Evolutionary conservation across 1,140 invertebrate genomes (phyloP).

Genomic region (Drosophila navojoa): DNA sequence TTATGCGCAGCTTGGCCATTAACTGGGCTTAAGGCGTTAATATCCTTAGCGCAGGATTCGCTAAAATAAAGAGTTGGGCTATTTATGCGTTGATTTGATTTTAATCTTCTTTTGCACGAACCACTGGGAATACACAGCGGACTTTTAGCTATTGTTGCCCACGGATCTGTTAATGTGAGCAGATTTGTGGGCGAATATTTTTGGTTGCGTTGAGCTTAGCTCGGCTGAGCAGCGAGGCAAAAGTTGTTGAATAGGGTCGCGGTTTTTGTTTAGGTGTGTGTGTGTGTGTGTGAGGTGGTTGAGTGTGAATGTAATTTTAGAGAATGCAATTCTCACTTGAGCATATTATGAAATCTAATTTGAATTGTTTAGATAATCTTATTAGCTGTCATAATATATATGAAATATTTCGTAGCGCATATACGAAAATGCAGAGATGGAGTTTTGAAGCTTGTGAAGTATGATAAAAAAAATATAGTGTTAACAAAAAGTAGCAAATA

Average conservation of each 20-base stretch:
- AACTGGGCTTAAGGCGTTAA: conserved; percentile 72
- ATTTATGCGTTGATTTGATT: conserved; percentile 71
- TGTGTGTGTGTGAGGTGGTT: too few species aligned
- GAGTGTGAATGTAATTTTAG: too few species aligned
- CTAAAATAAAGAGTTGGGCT: conserved; percentile 58
- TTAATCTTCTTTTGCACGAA: conserved; percentile 54
- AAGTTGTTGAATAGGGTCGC: neutral
- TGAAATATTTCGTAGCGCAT: too few species aligned
- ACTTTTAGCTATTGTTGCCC: conserved; percentile 31
- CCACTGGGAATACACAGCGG: conserved; percentile 32
- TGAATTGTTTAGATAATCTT: too few species aligned
- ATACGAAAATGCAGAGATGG: too few species aligned
- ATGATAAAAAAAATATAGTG: too few species aligned
- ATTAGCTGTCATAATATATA: too few species aligned
- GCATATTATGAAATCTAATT: too few species aligned
- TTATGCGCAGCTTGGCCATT: conserved; percentile 35
- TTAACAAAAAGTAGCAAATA: too few species aligned
- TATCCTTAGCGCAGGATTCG: conserved; percentile 49
- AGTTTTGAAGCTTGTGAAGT: too few species aligned
- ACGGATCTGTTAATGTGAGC: conserved; percentile 34
- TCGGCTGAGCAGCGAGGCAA: neutral
- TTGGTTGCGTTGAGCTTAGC: conserved; percentile 12
- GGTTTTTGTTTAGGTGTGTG: neutral
- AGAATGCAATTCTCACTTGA: too few species aligned
- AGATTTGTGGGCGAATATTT: conserved; percentile 52